These are phyloP conservation scores for Neodiprion lecontei DNA, from an alignment of 1,140 invertebrate genomes.

Conservation along the genomic window DNA sequence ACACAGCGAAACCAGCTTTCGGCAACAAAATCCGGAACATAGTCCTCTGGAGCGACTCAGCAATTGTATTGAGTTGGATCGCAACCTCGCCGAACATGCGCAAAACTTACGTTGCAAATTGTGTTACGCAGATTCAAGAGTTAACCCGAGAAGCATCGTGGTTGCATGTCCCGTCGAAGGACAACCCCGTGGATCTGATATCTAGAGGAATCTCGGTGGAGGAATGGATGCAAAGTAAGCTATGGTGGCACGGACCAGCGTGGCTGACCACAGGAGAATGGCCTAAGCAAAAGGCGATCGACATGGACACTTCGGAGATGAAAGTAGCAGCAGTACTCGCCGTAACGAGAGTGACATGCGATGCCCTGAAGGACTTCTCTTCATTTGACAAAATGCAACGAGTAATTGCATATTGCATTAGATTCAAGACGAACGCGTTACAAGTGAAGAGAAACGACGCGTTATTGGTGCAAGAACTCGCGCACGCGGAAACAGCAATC, in stretches of 20 bases:
- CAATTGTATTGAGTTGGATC: slow-evolving; percentile 50
- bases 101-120: slow-evolving; percentile 46
- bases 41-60: slow-evolving; percentile 53
- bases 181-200: slow-evolving; percentile 36
- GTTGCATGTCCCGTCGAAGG: slow-evolving; percentile 27
- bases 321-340: not conserved
- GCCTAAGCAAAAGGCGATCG: not conserved
- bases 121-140: slow-evolving; percentile 27
- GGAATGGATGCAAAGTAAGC: not conserved
- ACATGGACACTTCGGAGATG: not conserved
- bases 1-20: slow-evolving; percentile 35
- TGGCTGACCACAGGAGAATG: slow-evolving; percentile 9
- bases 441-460: not conserved
- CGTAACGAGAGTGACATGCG: too few species aligned
- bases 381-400: slow-evolving; percentile 7
- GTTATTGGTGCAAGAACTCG: not conserved
- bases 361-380: not conserved
- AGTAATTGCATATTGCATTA: slow-evolving; percentile 16
- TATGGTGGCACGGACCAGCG: slow-evolving; percentile 11
- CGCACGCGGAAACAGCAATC: slow-evolving; percentile 6
- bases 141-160: slow-evolving; percentile 8
- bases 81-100: slow-evolving; percentile 37
- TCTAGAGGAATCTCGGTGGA: slow-evolving; percentile 23
- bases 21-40: slow-evolving; percentile 32
- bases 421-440: not conserved